Conservation (phyloP, 2,888 invertebrate genomes). For the Pharmacophagus antenor region DNA sequence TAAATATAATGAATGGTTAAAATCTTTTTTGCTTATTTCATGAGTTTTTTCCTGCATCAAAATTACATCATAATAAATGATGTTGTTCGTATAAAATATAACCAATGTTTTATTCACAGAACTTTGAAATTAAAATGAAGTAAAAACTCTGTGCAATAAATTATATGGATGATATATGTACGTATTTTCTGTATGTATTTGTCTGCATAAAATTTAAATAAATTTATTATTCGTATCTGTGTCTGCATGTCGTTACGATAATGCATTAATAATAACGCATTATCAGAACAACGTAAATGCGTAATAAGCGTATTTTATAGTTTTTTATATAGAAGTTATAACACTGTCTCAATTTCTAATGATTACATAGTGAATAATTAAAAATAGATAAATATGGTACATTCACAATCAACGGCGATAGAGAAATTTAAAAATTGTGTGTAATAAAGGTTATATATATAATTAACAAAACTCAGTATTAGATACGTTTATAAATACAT, state of each 20-base stretch:
- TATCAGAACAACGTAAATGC: not conserved
- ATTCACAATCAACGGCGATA: too few relatives aligned
- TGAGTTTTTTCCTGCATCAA: not conserved
- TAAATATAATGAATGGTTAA: not conserved
- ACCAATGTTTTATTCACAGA: slow-evolving; percentile 10
- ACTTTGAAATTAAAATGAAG: slow-evolving; percentile 14
- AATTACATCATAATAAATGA: not conserved
- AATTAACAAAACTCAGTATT: too few relatives aligned
- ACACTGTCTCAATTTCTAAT: too few relatives aligned
- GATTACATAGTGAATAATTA: too few relatives aligned
- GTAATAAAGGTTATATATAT: too few relatives aligned
- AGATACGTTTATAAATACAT: too few relatives aligned
- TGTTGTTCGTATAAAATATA: slow-evolving; percentile 1
- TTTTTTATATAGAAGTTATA: not conserved
- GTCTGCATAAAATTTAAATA: slow-evolving; percentile 23
- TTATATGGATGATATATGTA: slow-evolving; percentile 13
- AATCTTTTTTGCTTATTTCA: not conserved
- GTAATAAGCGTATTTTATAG: not conserved
- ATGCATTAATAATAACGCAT: slow-evolving; percentile 16
- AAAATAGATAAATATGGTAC: too few relatives aligned
- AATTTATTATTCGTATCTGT: slow-evolving; percentile 15
- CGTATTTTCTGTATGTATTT: slow-evolving; percentile 11
- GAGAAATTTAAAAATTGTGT: too few relatives aligned
- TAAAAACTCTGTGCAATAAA: slow-evolving; percentile 11
- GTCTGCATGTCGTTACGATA: slow-evolving; percentile 13